phyloP scores from a whole-genome alignment of 1,140 invertebrate species.

The Delia radicum region DNA sequence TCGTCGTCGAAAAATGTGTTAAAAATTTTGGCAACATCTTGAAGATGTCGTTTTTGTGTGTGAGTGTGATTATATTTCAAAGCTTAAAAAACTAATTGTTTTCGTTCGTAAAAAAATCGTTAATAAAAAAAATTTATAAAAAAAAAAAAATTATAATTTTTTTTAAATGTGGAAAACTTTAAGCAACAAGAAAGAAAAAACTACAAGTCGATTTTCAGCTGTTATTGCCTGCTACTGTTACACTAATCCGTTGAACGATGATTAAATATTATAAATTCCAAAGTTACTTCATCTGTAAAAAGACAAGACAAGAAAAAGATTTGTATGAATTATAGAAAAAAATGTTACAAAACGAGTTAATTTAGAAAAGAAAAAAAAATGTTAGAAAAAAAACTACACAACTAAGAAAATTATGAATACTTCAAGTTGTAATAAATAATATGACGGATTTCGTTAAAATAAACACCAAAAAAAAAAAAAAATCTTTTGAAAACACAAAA shows the following conservation, averaged over 20 bases:
- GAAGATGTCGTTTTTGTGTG: background rate
- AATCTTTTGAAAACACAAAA: background rate
- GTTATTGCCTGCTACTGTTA: background rate
- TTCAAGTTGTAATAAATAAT: background rate
- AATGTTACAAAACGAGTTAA: background rate
- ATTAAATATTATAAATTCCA: slow-evolving; percentile 3
- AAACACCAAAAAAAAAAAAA: background rate
- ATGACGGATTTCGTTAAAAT: background rate
- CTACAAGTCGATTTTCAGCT: background rate
- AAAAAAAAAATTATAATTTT: background rate
- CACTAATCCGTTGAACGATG: background rate
- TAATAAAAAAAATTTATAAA: background rate
- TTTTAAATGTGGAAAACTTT: too few species aligned
- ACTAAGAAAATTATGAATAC: slow-evolving; percentile 27
- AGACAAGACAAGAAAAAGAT: slow-evolving; percentile 2
- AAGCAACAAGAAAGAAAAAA: too few species aligned
- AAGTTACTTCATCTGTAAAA: slow-evolving; percentile 46
- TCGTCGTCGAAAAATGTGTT: slow-evolving; percentile 8
- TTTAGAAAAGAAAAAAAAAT: background rate
- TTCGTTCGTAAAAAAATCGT: slow-evolving; percentile 2
- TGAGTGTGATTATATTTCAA: background rate
- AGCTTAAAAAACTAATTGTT: background rate
- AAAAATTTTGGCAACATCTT: slow-evolving; percentile 21
- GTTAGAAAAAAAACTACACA: background rate
- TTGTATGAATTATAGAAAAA: slow-evolving; percentile 4